A percentile compares a stretch with the other conserved stretches of the same genome.
These are phyloP conservation scores for Chrysina gloriosa DNA, from an alignment of 2,888 invertebrate genomes.

Conservation along the genomic window DNA sequence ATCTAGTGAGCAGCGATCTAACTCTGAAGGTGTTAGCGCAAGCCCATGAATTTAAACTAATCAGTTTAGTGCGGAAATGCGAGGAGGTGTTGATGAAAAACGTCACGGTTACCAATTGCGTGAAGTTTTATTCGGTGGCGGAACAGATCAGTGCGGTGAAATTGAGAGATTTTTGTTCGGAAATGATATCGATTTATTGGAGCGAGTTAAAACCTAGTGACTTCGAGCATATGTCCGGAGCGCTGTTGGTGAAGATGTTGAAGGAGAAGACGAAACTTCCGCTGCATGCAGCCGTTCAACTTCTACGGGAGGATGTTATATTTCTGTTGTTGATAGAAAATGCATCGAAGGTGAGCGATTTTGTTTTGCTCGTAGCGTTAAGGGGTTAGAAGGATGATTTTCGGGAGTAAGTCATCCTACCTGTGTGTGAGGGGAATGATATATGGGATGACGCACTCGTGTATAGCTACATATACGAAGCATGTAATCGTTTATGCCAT, in stretches of 20 bases:
- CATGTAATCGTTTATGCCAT: too few species aligned
- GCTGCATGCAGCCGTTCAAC: slow-evolving; percentile 88
- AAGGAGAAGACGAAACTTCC: slow-evolving; percentile 90
- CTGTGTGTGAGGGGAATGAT: too few species aligned
- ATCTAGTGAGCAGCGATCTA: slow-evolving; percentile 77
- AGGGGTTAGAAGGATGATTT: too few species aligned
- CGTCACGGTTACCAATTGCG: slow-evolving; percentile 78
- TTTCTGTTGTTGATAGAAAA: slow-evolving; percentile 94
- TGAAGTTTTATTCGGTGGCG: slow-evolving; percentile 86
- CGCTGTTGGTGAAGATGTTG: slow-evolving; percentile 89
- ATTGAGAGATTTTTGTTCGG: slow-evolving; percentile 88
- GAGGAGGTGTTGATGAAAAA: slow-evolving; percentile 89
- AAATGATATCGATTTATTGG: slow-evolving; percentile 94
- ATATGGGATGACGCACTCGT: too few species aligned
- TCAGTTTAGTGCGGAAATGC: slow-evolving; percentile 80
- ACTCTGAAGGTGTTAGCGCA: slow-evolving; percentile 85
- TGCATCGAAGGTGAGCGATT: slow-evolving; percentile 85
- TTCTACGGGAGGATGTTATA: slow-evolving; percentile 93
- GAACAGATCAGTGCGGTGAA: slow-evolving; percentile 88
- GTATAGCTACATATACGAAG: too few species aligned
- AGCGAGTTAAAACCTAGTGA: slow-evolving; percentile 84
- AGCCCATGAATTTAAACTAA: slow-evolving; percentile 82
- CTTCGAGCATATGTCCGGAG: slow-evolving; percentile 93
- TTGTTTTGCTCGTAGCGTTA: too few species aligned
- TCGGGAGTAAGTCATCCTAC: too few species aligned